Percentiles rank a stretch among this genome's conserved stretches.
These are phyloP conservation scores for Platycheirus albimanus DNA, from an alignment of 2,888 invertebrate genomes.

Conservation along the genomic window DNA sequence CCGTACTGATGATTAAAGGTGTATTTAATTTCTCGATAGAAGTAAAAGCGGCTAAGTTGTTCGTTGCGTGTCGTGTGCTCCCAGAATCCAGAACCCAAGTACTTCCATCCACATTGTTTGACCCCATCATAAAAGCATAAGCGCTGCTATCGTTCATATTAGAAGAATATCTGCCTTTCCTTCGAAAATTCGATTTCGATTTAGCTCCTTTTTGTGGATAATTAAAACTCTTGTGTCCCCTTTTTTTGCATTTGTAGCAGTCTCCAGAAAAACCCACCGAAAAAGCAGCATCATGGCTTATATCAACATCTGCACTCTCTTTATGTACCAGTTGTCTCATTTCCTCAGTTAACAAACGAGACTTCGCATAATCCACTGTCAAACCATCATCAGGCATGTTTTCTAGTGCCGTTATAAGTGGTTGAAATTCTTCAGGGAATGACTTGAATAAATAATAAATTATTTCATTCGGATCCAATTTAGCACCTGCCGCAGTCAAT, in stretches of 20 bases:
- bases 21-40: slow-evolving; percentile 1
- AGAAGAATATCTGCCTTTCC: slow-evolving; percentile 1
- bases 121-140: slow-evolving; percentile 4
- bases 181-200: too few species aligned
- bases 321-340: slow-evolving; percentile 33
- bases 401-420: too few species aligned
- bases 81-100: slow-evolving; percentile 24
- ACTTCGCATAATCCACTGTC: too few species aligned
- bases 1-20: not conserved
- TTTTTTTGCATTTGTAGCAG: slow-evolving; percentile 42
- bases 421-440: too few species aligned
- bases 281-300: slow-evolving; percentile 27
- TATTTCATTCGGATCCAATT: slow-evolving; percentile 32
- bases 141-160: not conserved
- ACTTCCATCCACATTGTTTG: too few species aligned
- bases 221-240: too few species aligned
- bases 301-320: not conserved
- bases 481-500: too few species aligned
- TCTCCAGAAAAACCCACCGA: slow-evolving; percentile 11
- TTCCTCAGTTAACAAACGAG: slow-evolving; percentile 36
- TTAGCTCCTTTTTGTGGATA: too few species aligned
- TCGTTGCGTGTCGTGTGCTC: slow-evolving; percentile 22
- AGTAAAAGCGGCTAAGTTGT: too few species aligned
- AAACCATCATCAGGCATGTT: too few species aligned
- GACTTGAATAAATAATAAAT: slow-evolving; percentile 43